A percentile compares a stretch with the other conserved stretches of the same genome.
Evolutionary conservation across 2,113 vertebrate species (phyloP).

Genomic region (Nesogale talazaci): DNA sequence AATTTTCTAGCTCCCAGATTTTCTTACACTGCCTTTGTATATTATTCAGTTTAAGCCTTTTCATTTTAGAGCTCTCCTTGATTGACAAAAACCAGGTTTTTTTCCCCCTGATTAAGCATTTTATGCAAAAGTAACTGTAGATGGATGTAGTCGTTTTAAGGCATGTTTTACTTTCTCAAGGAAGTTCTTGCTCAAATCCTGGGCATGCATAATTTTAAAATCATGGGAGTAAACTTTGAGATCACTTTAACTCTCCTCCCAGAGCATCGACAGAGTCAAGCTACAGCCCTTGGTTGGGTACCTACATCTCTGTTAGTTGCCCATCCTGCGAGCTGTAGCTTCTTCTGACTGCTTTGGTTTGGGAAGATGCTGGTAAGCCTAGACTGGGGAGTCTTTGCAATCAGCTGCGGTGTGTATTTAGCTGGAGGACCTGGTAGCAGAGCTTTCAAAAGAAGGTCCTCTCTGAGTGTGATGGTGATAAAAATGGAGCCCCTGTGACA

Average conservation of each 20-base stretch:
- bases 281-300: background rate
- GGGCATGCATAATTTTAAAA: background rate
- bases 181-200: background rate
- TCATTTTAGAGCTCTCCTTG: background rate
- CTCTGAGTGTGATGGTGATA: slow-evolving; percentile 15
- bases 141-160: background rate
- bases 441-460: slow-evolving; percentile 38
- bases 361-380: slow-evolving; percentile 66
- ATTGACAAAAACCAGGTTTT: background rate
- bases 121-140: background rate
- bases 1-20: background rate
- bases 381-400: slow-evolving; percentile 21
- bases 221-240: background rate
- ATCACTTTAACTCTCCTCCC: background rate
- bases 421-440: slow-evolving; percentile 40
- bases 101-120: background rate
- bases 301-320: background rate
- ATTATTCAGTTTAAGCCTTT: background rate
- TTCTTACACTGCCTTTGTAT: background rate
- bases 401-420: slow-evolving; percentile 54
- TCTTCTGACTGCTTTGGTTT: slow-evolving; percentile 58
- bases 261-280: background rate
- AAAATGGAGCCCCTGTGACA: background rate
- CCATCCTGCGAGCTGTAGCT: background rate
- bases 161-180: background rate